Conservation (phyloP, 2,888 invertebrate species). For the Ashinkailepas kermadecensis region DNA sequence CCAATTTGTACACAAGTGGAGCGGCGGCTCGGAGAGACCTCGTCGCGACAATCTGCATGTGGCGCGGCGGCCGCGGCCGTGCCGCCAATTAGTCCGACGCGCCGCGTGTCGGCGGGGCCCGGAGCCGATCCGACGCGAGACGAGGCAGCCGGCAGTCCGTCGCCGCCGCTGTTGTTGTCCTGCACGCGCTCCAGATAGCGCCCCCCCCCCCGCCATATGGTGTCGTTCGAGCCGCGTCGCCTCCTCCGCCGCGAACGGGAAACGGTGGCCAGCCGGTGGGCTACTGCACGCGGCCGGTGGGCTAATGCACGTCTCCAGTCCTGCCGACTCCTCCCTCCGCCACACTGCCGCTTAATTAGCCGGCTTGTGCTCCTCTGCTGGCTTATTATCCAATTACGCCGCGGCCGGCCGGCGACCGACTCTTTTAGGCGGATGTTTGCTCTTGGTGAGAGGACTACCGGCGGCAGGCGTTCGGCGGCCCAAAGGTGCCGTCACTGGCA, state of each 20-base stretch:
- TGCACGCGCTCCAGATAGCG: not conserved
- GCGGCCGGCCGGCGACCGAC: not conserved
- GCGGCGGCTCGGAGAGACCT: not conserved
- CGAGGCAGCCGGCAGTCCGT: not conserved
- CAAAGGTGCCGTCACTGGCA: not conserved
- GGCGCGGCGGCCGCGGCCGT: not conserved
- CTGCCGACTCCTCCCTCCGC: not conserved
- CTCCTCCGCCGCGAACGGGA: not conserved
- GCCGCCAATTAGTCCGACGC: not conserved
- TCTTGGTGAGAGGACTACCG: not conserved
- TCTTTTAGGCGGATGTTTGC: not conserved
- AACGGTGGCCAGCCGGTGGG: not conserved
- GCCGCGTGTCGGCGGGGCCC: not conserved
- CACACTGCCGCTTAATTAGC: not conserved
- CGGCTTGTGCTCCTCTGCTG: not conserved
- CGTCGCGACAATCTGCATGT: not conserved
- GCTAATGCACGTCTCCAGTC: not conserved
- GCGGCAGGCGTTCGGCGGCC: not conserved
- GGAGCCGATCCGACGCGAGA: not conserved
- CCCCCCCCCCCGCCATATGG: not conserved
- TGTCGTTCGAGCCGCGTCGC: not conserved
- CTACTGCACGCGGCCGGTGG: not conserved
- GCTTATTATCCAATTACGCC: not conserved
- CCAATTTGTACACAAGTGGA: constrained; percentile 4
- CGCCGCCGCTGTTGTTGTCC: not conserved